Evolutionary conservation across 23 tunicate genomes (phyloP), one percentile per base, ranked within the genome.

Genomic region (Ascidia mentula): DNA sequence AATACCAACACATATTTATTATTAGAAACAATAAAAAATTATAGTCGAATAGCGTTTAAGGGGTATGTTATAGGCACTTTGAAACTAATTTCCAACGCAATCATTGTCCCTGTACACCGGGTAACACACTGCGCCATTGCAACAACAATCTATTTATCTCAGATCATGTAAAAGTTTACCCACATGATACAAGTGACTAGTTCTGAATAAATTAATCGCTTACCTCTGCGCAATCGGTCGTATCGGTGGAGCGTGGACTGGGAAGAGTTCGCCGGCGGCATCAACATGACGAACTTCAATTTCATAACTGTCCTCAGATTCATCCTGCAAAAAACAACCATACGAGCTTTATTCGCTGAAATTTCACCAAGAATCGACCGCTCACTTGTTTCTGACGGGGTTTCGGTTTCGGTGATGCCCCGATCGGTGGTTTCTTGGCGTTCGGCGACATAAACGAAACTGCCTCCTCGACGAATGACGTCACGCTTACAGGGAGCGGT

Each of bases 191-290:
- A n/a, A n/a, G n/a, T n/a, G n/a, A n/a, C n/a, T n/a, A n/a, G 31
- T 73, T 32, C 15, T 15, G 12, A 15, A 42, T 18, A 77, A 9
- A 45, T 7, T 26, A 30, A 7, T 34, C 34, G 12, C 42, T 9
- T 38, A 87, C 92, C 86, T 82, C 34, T 87, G 92, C 32, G 81
- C 86, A 0, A 87, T 46, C 7, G 92, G 92, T 38, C 76, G 59
- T 33, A 87, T 81, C 8, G 92, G 86, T 36, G 92, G 95, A 22
- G 89, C 88, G 74, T 89, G 95, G 6, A 89, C 84, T 0, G 95
- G 95, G 1, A 76, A 72, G 13, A 35, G 37, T 36, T 79, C 79
- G 33, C 83, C 95, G 20, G 30, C 85, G 84, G 75, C 79, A 46
- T 89, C 95, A n/a, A 89, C 38, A 75, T 89, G 95, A 53, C 89